Conservation (phyloP, 2,797 vertebrate genomes). For the Galaxias olidus region DNA sequence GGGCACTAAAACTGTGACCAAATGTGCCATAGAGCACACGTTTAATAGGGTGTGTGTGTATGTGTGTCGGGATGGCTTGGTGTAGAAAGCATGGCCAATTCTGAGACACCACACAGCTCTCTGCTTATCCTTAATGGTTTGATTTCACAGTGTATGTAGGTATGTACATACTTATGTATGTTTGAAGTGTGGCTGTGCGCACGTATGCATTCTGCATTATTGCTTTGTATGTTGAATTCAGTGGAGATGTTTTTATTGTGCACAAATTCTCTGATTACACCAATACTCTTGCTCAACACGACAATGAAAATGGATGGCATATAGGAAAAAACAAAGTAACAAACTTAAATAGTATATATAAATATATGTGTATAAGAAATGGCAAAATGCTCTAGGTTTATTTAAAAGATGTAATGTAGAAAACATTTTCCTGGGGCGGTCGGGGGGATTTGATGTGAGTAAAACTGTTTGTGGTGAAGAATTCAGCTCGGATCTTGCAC, state of each 20-base stretch:
- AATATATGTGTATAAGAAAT: slow-evolving; percentile 80
- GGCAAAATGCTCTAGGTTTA: slow-evolving; percentile 76
- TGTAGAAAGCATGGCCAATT: neutral
- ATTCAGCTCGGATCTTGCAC: slow-evolving; percentile 80
- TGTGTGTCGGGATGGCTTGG: neutral
- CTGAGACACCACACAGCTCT: slow-evolving; percentile 8
- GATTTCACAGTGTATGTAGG: slow-evolving; percentile 29
- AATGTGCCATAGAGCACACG: slow-evolving; percentile 28
- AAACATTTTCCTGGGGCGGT: slow-evolving; percentile 52
- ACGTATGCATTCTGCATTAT: slow-evolving; percentile 47
- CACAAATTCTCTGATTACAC: slow-evolving; percentile 44
- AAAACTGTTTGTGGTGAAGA: slow-evolving; percentile 76
- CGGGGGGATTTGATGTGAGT: slow-evolving; percentile 62
- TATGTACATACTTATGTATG: slow-evolving; percentile 26
- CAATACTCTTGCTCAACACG: slow-evolving; percentile 32
- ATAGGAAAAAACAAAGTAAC: slow-evolving; percentile 57
- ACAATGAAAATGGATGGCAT: slow-evolving; percentile 57
- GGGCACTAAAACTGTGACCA: slow-evolving; percentile 69
- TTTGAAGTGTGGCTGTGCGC: slow-evolving; percentile 25
- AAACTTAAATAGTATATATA: slow-evolving; percentile 64
- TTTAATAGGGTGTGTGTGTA: neutral
- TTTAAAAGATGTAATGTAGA: slow-evolving; percentile 77
- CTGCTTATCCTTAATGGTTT: slow-evolving; percentile 17
- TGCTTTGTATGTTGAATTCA: slow-evolving; percentile 49
- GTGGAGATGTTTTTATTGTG: slow-evolving; percentile 43